Conservation (phyloP, 2,113 vertebrate species). For the Typhlomys cinereus region DNA sequence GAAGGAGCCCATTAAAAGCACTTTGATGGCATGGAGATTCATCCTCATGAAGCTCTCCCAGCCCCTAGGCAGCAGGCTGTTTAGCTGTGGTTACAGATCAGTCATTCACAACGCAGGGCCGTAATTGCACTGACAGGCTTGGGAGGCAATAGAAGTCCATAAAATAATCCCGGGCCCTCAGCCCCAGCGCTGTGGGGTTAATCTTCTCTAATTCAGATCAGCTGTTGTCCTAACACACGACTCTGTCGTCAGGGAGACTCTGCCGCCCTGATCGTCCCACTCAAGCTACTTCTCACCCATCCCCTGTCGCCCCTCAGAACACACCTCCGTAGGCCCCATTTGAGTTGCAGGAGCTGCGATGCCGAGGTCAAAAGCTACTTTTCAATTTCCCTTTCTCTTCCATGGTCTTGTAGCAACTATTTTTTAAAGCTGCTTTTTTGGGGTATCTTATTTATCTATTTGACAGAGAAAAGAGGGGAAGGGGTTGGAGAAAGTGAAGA, state of each 20-base stretch:
- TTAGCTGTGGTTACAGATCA: constrained; percentile 91
- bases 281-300: constrained; percentile 62
- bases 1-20: constrained; percentile 90
- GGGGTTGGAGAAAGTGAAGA: no score
- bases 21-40: constrained; percentile 92
- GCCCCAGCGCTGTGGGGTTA: constrained; percentile 86
- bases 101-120: constrained; percentile 88
- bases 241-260: constrained; percentile 79
- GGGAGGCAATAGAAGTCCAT: constrained; percentile 87
- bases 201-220: constrained; percentile 92
- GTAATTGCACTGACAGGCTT: constrained; percentile 90
- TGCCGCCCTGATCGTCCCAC: constrained; percentile 68
- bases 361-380: constrained; percentile 67
- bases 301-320: constrained; percentile 76
- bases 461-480: no score
- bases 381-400: constrained; percentile 26
- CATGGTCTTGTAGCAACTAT: background rate
- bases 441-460: no score
- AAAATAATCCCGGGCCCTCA: constrained; percentile 89
- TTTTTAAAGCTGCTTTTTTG: no score
- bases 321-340: constrained; percentile 70
- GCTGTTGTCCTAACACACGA: constrained; percentile 90
- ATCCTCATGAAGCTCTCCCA: constrained; percentile 87
- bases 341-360: constrained; percentile 1
- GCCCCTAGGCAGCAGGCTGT: constrained; percentile 87